Evolutionary conservation across 1,140 invertebrate species (phyloP), one percentile per base, ranked within the genome.

Genomic region (Scylla paramamosain): DNA sequence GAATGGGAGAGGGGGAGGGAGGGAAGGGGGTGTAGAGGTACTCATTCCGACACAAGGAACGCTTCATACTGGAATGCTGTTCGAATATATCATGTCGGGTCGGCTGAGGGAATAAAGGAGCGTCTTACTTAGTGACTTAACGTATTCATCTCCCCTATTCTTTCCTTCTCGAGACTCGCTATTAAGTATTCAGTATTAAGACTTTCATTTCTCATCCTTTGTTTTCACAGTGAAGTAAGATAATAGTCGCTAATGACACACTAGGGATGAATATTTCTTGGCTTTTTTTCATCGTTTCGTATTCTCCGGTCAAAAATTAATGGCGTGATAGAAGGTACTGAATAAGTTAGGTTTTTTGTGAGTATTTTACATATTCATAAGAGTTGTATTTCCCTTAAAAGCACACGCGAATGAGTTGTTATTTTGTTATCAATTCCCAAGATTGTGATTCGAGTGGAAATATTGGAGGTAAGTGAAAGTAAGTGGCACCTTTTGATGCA

Each of bases 121-220:
- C 67, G 67, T n/a, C 20, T n/a, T 77, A n/a, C 12, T 67, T 77
- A 77, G 20, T n/a, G 67, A 77, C 20, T n/a, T 77, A n/a, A 25
- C 20, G 67, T 7, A 77, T 77, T 77, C 67, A 77, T 77, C 67
- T n/a, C 25, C 20, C 12, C 67, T 6, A n/a, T 25, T 77, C 67
- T 77, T 77, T 20, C 67, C 67, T 77, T 77, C 20, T 77, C 20
- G 20, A 77, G 67, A 77, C 67, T n/a, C 67, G 67, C 67, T n/a
- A 77, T 77, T 25, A 77, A 77, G 67, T n/a, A n/a, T 77, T 77
- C 67, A n/a, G 20, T 77, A 25, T 25, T 20, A 77, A 77, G 67
- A 77, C 67, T 77, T 77, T 77, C 67, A 77, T 77, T 77, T n/a
- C 20, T 77, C 67, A 77, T 77, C 67, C 25, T 77, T 77, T 77